A percentile compares a stretch with the other conserved stretches of the same genome.
Conservation (phyloP, 92 coral and sea anemone species). For the Hydrozoanthus gracilis region DNA sequence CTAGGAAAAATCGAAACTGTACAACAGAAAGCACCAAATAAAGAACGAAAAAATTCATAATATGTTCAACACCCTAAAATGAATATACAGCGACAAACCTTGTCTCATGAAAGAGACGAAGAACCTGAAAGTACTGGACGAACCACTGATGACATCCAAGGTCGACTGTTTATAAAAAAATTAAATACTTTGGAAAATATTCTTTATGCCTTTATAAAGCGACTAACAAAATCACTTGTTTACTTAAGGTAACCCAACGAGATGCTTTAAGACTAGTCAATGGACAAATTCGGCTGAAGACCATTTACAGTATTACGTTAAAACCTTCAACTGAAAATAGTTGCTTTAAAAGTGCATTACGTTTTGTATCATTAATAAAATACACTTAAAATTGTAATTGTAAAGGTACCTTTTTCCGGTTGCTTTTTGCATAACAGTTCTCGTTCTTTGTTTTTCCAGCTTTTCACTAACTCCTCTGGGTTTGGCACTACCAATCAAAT, state of each 20-base stretch:
- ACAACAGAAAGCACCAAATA: neutral
- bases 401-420: neutral
- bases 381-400: neutral
- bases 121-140: constrained; percentile 47
- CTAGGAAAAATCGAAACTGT: neutral
- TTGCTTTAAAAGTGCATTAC: neutral
- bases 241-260: neutral
- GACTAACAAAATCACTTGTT: neutral
- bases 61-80: neutral
- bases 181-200: constrained; percentile 1
- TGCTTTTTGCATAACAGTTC: constrained; percentile 14
- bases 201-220: neutral
- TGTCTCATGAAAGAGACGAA: constrained; percentile 22
- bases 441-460: constrained; percentile 13
- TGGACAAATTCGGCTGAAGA: neutral
- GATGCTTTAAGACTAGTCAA: neutral
- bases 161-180: constrained; percentile 53
- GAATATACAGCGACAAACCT: neutral
- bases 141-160: constrained; percentile 70
- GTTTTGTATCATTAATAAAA: neutral
- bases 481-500: neutral
- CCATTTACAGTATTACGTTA: neutral
- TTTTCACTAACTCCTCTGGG: constrained; percentile 10
- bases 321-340: neutral
- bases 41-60: neutral